Evolutionary conservation across 2,888 invertebrate species (phyloP), one percentile per base, ranked within the genome.

Genomic region (Amphiduros pacificus): DNA sequence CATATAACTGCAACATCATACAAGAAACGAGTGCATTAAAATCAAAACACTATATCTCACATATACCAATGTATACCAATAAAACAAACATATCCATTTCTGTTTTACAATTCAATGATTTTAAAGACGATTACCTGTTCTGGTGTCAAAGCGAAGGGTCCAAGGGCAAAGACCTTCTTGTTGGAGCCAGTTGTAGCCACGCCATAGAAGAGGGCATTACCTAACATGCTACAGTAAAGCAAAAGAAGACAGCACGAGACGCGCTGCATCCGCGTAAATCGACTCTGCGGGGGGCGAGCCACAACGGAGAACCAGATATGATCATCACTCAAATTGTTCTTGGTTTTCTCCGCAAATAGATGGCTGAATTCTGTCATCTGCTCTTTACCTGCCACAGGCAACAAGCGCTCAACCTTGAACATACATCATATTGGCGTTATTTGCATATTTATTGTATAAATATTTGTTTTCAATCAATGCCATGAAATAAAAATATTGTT

Each of bases 301-400:
- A 86, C 81, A 6, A 85, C 82, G 0, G 85, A 85, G 72, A 85
- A 84, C 85, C 86, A 86, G 50, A 86, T 73, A 71, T 86, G 86
- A 3, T 83, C 84, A 65, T 86, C 85, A 17, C 79, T 76, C 2
- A 86, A 72, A 57, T 83, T 81, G 68, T 80, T 79, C 40, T 77
- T 76, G 5, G 82, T 76, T 36, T 76, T 77, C 61, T 79, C 78
- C 1, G 79, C 70, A 71, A 85, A 85, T 59, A 85, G 73, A 68
- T 84, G 83, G 9, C 74, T 71, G 67, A 85, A 85, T 60, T 83
- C 78, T 2, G 76, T 77, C 71, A 83, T 80, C 71, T 85, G 82
- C 51, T 82, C 82, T 24, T 74, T 73, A 1, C 83, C 83, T 14
- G 85, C 82, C 2, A 84, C 83, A 1, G 85, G 83, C n/a, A 85